Evolutionary conservation across 2,888 invertebrate genomes (phyloP).

Genomic region (Drosophila mulleri): DNA sequence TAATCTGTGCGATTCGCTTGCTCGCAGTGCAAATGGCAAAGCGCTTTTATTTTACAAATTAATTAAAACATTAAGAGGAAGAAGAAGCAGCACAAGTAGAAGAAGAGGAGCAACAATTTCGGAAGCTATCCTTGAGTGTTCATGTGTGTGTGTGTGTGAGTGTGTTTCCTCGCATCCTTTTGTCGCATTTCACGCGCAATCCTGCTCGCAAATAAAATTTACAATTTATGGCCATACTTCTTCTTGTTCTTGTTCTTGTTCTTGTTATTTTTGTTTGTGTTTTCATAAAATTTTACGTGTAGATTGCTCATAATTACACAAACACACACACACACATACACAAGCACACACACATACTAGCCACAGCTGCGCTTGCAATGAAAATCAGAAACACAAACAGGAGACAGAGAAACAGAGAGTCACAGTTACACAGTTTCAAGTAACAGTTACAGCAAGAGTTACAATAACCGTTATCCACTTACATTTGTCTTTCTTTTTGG

Average conservation of each 20-base stretch:
- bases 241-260: slow-evolving; percentile 6
- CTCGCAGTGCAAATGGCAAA: slow-evolving; percentile 34
- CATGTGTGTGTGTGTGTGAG: slow-evolving; percentile 1
- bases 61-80: slow-evolving; percentile 70
- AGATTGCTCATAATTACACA: slow-evolving; percentile 70
- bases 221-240: slow-evolving; percentile 61
- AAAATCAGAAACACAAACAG: slow-evolving; percentile 30
- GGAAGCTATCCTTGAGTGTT: slow-evolving; percentile 11
- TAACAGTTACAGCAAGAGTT: slow-evolving; percentile 28
- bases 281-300: slow-evolving; percentile 60
- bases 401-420: slow-evolving; percentile 28
- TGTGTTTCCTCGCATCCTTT: slow-evolving; percentile 19
- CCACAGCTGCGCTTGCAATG: slow-evolving; percentile 35
- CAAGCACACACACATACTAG: slow-evolving; percentile 18
- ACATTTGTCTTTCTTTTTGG: slow-evolving; percentile 51
- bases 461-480: slow-evolving; percentile 36
- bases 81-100: background rate
- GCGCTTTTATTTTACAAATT: slow-evolving; percentile 64
- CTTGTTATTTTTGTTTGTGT: slow-evolving; percentile 45
- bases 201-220: slow-evolving; percentile 65
- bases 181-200: slow-evolving; percentile 41
- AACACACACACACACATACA: slow-evolving; percentile 25
- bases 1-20: slow-evolving; percentile 38
- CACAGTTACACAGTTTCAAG: slow-evolving; percentile 3
- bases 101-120: slow-evolving; percentile 14